Evolutionary conservation across 2,113 vertebrate genomes (phyloP).

Genomic region (Crotalus viridis): DNA sequence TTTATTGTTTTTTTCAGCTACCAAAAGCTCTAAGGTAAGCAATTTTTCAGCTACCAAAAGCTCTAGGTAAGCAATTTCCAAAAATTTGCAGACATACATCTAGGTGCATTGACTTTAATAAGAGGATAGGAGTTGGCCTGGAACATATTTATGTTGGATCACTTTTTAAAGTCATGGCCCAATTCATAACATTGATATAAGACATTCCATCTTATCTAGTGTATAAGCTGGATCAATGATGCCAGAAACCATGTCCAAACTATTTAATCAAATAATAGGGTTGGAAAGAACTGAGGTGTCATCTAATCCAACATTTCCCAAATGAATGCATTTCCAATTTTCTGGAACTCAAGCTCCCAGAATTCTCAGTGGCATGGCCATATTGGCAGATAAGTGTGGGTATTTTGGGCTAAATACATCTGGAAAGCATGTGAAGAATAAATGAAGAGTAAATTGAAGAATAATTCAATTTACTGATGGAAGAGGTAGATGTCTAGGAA

Average conservation of each 20-base stretch:
- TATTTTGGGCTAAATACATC: neutral
- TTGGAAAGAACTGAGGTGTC: neutral
- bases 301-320: neutral
- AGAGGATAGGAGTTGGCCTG: neutral
- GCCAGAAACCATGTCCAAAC: neutral
- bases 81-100: neutral
- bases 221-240: neutral
- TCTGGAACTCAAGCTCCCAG: neutral
- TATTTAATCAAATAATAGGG: neutral
- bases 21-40: conserved; percentile 4
- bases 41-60: conserved; percentile 4
- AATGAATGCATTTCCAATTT: neutral
- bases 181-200: neutral
- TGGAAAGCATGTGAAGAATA: neutral
- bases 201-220: neutral
- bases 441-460: neutral
- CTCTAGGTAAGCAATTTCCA: neutral
- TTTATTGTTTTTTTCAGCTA: conserved; percentile 1
- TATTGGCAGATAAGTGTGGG: neutral
- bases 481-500: neutral
- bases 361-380: neutral
- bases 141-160: neutral
- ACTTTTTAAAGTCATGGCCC: neutral
- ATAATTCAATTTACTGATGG: neutral
- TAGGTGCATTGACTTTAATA: neutral